Base-by-base conservation (phyloP, 2,888 invertebrate species). In the Coenonympha arcania region DNA sequence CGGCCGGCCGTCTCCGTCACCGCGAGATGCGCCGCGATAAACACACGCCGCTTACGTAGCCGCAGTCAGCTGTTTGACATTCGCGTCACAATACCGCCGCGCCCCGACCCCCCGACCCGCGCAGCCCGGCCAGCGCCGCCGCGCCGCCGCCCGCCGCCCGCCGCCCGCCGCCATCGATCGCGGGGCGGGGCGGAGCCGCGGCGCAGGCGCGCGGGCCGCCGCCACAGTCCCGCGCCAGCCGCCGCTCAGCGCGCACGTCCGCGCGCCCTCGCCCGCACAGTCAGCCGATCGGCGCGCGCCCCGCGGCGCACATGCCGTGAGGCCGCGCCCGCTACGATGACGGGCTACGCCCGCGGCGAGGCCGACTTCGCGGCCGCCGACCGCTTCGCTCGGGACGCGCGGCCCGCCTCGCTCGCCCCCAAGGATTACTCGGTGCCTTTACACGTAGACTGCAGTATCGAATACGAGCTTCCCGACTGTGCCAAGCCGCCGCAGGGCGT, bases 361-460 rank as follows among this genome's bases (percentile, higher is more conserved):
- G 69, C 79, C 73, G 76, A 81, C 78, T 76, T 83, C 84, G 76
- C 84, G 83, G 76, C 73, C 65, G 39, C 22, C 39, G 39, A 39
- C 22, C 39, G 39, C 39, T 39, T 39, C 77, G 74, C 68, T 81
- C 76, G 81, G 72, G 79, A 82, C 67, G 72, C 76, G 71, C 83
- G 79, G 71, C 81, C 82, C 58, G 79, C 80, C 71, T 77, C 80
- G 73, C 79, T 84, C 66, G 86, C 88, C 66, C 89, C 90, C 77
- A 94, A 93, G 88, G 94, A 95, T 81, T 94, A 93, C 87, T 91
- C 91, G 78, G 90, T 93, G 81, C 94, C 94, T 70, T 88, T 95
- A 76, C 94, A 94, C 87, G 95, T 95, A 78, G 95, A 95, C 84
- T 94, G 94, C 88, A 94, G 94, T 88, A 94, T 95, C 69, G 95